Percentiles rank a stretch among this genome's conserved stretches.
Conservation (phyloP, 2,888 invertebrate species). For the Odiellus spinosus region DNA sequence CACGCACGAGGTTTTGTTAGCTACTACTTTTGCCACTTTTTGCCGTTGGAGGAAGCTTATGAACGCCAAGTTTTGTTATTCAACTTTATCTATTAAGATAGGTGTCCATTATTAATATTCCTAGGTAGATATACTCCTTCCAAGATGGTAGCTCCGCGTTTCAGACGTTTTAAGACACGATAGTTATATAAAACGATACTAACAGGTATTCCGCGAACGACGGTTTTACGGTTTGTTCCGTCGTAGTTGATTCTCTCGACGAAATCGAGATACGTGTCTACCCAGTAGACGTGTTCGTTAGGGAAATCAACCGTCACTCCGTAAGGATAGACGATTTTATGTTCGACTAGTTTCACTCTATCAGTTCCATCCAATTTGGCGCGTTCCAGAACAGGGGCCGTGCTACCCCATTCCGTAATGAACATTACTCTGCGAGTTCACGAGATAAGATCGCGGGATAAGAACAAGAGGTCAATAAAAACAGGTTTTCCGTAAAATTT, state of each 20-base stretch:
- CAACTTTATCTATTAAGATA: too few species aligned
- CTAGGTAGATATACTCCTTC: too few species aligned
- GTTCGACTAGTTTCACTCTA: conserved; percentile 42
- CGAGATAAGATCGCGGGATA: too few species aligned
- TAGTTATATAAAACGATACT: conserved; percentile 19
- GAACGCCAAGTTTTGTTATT: too few species aligned
- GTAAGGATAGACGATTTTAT: conserved; percentile 58
- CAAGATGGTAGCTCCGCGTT: too few species aligned
- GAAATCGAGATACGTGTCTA: conserved; percentile 60
- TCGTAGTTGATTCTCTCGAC: conserved; percentile 62
- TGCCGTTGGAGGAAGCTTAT: too few species aligned
- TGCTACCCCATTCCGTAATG: conserved; percentile 56
- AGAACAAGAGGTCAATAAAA: background rate
- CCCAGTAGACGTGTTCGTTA: conserved; percentile 56
- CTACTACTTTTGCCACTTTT: too few species aligned
- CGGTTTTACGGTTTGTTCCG: conserved; percentile 46
- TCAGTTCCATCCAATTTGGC: conserved; percentile 47
- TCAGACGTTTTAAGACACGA: too few species aligned
- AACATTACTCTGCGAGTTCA: conserved; percentile 41
- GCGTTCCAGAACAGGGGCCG: conserved; percentile 45
- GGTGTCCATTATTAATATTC: too few species aligned
- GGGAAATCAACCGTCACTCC: conserved; percentile 56
- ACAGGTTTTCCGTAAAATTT: conserved; percentile 9
- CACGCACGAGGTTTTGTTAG: too few species aligned
- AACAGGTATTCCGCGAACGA: conserved; percentile 39